Base-by-base conservation (phyloP, 1,140 invertebrate genomes). In the Bilobella aurantiaca region DNA sequence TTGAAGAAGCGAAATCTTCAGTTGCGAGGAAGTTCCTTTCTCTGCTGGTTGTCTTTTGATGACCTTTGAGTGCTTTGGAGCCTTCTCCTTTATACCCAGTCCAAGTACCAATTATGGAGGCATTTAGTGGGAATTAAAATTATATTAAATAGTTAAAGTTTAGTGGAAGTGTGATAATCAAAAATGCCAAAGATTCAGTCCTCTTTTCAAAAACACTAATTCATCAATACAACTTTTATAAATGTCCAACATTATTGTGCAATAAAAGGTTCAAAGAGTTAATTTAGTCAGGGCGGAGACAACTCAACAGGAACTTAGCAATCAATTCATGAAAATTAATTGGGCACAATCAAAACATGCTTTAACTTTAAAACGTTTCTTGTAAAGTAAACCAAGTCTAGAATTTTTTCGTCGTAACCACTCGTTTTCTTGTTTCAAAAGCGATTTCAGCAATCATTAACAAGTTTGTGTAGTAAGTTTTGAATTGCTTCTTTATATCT, bases 81-180 rank as follows among this genome's bases (percentile, higher is more conserved):
- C 23, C 21, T 53, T 23, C 49, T 53, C 49, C 25, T 23, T 53
- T 14, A 12, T 12, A 8, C 8, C 8, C 8, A 42, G 18, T 42
- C 49, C 12, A 53, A 53, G 49, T 53, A 53, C 49, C 49, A 53
- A 53, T 53, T 53, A 53, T 5, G 37, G 8, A 53, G 3, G 8
- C 14, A 23, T 53, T 53, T 53, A 53, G 12, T 53, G 21, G 49
- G 49, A 53, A 23, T 53, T 53, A 53, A 53, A 53, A 16, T 53
- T 53, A 53, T 53, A 53, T 53, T 53, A 8, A 53, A 16, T 53
- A 53, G 49, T 53, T 53, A 53, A 53, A 23, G 12, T 53, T 53
- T 8, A 16, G 12, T 23, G 49, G 49, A 53, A 53, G 49, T 53
- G 49, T 53, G 49, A 53, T 53, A 53, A 53, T 53, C 49, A 53